Evolutionary conservation across 2,888 invertebrate species (phyloP).

Genomic region (Gandaritis pyraliata): DNA sequence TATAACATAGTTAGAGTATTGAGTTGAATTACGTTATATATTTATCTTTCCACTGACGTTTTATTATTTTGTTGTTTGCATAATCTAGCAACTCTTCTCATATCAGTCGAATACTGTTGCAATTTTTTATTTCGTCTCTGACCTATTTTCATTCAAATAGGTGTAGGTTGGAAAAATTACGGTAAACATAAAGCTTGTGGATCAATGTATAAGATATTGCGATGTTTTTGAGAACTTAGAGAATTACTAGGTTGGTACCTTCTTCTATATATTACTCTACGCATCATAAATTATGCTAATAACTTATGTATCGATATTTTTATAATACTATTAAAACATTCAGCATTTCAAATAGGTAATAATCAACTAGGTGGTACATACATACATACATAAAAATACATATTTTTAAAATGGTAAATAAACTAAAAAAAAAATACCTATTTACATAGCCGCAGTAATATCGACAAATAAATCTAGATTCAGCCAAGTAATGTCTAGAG

Average conservation of each 20-base stretch:
- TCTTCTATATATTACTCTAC: no score
- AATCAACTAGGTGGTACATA: no score
- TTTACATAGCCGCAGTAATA: no score
- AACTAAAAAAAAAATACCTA: no score
- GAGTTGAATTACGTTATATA: constrained; percentile 1
- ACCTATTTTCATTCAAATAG: constrained; percentile 29
- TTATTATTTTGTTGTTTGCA: constrained; percentile 17
- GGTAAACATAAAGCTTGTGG: neutral
- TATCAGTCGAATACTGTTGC: constrained; percentile 17
- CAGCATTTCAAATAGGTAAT: neutral
- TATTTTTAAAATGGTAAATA: no score
- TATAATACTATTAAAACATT: neutral
- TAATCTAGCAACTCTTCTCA: constrained; percentile 12
- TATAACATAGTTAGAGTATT: constrained; percentile 10
- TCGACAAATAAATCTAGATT: constrained; percentile 4
- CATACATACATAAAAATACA: no score
- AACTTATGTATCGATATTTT: neutral
- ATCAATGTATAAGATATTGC: neutral
- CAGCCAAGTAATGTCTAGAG: constrained; percentile 5
- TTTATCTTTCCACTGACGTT: constrained; percentile 8
- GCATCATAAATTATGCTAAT: neutral
- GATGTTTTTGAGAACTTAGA: neutral
- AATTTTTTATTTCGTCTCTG: constrained; percentile 30
- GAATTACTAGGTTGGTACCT: no score
- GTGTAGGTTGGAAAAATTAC: constrained; percentile 12